Evolutionary conservation across 2,113 vertebrate genomes (phyloP).

Genomic region (Zosterops pallidus): DNA sequence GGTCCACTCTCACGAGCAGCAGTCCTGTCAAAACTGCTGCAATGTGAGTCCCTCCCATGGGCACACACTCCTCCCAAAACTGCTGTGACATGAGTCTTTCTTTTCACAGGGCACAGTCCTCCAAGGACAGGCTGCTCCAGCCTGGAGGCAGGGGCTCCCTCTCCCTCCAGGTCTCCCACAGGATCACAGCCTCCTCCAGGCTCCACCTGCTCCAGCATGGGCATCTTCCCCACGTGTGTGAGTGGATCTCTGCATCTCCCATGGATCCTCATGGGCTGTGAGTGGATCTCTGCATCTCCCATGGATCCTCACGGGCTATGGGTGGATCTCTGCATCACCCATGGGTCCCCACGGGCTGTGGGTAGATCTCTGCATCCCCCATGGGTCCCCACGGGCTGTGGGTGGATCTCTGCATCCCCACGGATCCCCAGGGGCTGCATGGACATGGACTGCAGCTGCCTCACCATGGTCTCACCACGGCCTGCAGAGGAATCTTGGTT

Average conservation of each 20-base stretch:
- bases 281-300: not conserved
- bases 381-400: not conserved
- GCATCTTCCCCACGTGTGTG: too few relatives aligned
- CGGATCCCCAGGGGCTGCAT: not conserved
- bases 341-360: not conserved
- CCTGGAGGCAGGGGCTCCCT: not conserved
- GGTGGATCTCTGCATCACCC: too few relatives aligned
- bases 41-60: not conserved
- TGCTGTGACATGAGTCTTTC: fast-evolving
- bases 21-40: not conserved
- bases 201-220: fast-evolving
- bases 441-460: too few relatives aligned
- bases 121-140: not conserved
- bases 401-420: not conserved
- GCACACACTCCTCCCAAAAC: not conserved
- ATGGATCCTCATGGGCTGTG: not conserved
- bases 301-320: not conserved
- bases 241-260: not conserved
- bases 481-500: not conserved
- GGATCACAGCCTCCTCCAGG: not conserved
- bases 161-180: not conserved
- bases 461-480: not conserved
- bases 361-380: not conserved
- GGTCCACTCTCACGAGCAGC: not conserved
- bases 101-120: not conserved